Percentiles rank a stretch among this genome's conserved stretches.
These are phyloP conservation scores for Mus spretus DNA, from an alignment of 2,797 vertebrate genomes.

Conservation along the genomic window DNA sequence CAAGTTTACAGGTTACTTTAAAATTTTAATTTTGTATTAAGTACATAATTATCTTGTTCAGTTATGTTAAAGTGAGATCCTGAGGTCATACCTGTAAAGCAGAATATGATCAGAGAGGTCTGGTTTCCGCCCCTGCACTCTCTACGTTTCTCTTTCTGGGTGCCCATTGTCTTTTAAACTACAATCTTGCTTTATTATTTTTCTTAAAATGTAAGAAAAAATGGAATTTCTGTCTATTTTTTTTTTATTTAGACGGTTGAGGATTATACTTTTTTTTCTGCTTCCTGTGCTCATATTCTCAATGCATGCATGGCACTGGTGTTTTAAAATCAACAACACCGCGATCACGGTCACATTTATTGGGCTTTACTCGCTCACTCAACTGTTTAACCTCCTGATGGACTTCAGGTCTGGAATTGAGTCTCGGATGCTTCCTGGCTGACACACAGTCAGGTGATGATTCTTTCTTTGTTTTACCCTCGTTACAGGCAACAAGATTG, in stretches of 20 bases:
- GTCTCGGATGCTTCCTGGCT: conserved; percentile 1
- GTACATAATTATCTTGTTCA: neutral
- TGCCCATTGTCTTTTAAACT: conserved; percentile 65
- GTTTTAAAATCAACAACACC: conserved; percentile 54
- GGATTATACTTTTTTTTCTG: conserved; percentile 1
- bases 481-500: conserved; percentile 97
- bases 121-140: neutral
- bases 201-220: conserved; percentile 38
- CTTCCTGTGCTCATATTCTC: conserved; percentile 42
- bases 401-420: conserved; percentile 20
- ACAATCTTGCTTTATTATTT: conserved; percentile 60
- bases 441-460: conserved; percentile 48
- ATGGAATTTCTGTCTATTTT: neutral
- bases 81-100: conserved; percentile 53
- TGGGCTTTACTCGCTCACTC: neutral
- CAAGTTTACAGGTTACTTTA: conserved; percentile 38
- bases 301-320: neutral
- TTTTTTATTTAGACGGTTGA: neutral
- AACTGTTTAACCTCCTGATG: conserved; percentile 3
- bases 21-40: conserved; percentile 51
- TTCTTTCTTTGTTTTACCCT: conserved; percentile 70
- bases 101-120: conserved; percentile 34
- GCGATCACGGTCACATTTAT: conserved; percentile 4
- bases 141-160: neutral
- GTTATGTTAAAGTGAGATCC: conserved; percentile 26